Evolutionary conservation across 2,797 vertebrate genomes (phyloP).

Genomic region (Micropoecilia bifurca): DNA sequence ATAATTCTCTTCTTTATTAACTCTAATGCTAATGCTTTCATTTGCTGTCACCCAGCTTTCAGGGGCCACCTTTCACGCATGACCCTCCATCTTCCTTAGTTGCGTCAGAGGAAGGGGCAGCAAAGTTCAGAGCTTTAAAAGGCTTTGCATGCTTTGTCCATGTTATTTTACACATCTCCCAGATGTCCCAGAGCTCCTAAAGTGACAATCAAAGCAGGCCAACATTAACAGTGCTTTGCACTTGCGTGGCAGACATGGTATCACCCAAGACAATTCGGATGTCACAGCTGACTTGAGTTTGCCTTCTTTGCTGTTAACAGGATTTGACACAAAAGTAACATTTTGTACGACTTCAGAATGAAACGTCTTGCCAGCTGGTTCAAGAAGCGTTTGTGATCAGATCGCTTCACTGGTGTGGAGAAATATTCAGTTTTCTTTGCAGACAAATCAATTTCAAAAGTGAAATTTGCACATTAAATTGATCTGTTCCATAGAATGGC

Average conservation of each 20-base stretch:
- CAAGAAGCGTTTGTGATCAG: neutral
- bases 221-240: conserved; percentile 53
- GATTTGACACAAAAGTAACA: neutral
- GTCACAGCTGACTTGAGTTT: conserved; percentile 6
- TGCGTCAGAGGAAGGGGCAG: conserved; percentile 29
- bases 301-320: neutral
- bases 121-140: conserved; percentile 43
- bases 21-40: conserved; percentile 12
- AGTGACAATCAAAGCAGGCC: conserved; percentile 29
- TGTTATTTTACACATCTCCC: conserved; percentile 31
- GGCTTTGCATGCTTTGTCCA: conserved; percentile 43
- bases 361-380: conserved; percentile 6
- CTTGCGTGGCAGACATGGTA: conserved; percentile 27
- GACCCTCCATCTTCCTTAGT: conserved; percentile 4
- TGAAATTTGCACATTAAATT: neutral
- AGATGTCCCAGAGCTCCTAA: conserved; percentile 22
- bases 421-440: neutral
- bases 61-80: conserved; percentile 10
- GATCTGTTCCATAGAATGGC: neutral
- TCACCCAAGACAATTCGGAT: conserved; percentile 25
- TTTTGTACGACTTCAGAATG: neutral
- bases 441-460: neutral
- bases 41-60: conserved; percentile 8
- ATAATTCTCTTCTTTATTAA: conserved; percentile 29
- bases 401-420: neutral